Conservation (phyloP, 2,113 vertebrate genomes). For the Herpetotheres cachinnans region DNA sequence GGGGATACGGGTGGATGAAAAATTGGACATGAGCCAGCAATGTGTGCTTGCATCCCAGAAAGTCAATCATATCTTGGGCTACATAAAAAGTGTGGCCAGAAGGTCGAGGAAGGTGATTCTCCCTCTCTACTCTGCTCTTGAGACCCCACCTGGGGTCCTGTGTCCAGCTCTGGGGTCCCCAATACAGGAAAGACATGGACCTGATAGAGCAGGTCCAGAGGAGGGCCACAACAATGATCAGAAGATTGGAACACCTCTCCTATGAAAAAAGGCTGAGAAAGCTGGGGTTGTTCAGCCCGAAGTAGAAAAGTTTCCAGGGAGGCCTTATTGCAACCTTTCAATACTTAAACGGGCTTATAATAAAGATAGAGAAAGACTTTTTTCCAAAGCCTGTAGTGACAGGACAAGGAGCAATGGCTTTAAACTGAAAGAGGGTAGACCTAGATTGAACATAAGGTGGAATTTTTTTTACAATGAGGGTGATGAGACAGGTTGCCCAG, state of each 20-base stretch:
- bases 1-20: background rate
- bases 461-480: background rate
- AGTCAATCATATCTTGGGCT: background rate
- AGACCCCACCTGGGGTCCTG: background rate
- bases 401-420: background rate
- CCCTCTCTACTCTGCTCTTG: rapidly evolving
- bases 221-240: no score
- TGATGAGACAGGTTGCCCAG: background rate
- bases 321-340: background rate
- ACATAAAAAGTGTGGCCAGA: background rate
- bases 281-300: no score
- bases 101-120: background rate
- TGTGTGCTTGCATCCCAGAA: background rate
- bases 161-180: background rate
- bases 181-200: no score
- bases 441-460: background rate
- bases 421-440: background rate
- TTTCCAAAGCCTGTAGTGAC: background rate
- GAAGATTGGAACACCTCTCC: no score
- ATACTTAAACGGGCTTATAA: background rate
- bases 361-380: background rate
- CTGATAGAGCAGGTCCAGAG: no score
- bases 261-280: no score
- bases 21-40: background rate
- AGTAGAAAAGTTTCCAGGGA: background rate